These are phyloP conservation scores for Erebia aethiops DNA, from an alignment of 2,888 invertebrate species.

Conservation along the genomic window DNA sequence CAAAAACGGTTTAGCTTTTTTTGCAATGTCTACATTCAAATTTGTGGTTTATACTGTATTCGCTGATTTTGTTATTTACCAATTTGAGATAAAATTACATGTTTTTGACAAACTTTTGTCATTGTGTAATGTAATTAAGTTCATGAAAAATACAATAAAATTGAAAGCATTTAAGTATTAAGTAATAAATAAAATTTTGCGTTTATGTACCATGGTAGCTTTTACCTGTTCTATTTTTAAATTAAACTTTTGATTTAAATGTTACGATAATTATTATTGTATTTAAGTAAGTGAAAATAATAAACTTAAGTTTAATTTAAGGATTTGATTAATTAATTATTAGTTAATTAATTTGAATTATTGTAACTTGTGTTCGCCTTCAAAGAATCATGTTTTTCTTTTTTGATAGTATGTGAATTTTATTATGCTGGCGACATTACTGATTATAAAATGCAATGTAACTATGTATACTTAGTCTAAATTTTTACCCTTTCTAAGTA, in stretches of 20 bases:
- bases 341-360: not conserved
- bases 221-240: not conserved
- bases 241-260: slow-evolving; percentile 13
- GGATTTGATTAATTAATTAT: not conserved
- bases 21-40: not conserved
- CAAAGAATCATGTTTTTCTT: not conserved
- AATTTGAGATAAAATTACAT: not conserved
- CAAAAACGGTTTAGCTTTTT: not conserved
- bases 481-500: too few relatives aligned
- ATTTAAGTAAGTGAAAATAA: slow-evolving; percentile 29
- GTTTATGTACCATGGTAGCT: slow-evolving; percentile 12
- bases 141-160: too few relatives aligned
- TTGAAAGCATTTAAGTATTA: not conserved
- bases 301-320: slow-evolving; percentile 23
- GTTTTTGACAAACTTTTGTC: not conserved
- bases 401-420: not conserved
- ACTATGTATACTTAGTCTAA: too few relatives aligned
- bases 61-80: not conserved
- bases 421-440: slow-evolving; percentile 11
- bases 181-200: not conserved
- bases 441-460: not conserved
- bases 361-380: slow-evolving; percentile 4
- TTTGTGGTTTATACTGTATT: not conserved
- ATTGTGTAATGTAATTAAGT: too few relatives aligned
- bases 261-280: slow-evolving; percentile 4